Base-by-base conservation (phyloP, 30 jellyfish, hydroid and myxozoan species). In the Clytia hemisphaerica region DNA sequence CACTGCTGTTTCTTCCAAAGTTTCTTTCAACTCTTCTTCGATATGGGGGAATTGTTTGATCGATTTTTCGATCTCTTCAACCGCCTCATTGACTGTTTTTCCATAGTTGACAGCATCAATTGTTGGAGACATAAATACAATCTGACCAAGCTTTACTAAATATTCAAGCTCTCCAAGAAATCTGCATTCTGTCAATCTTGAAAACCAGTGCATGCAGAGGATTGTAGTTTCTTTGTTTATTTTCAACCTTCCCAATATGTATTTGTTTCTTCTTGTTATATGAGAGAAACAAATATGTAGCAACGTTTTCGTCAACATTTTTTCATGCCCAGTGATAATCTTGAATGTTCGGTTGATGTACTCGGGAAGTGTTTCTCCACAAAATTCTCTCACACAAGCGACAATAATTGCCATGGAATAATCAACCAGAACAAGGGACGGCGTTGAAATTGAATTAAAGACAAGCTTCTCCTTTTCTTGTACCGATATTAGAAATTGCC, bases 151-250 rank as follows among this genome's bases (percentile, higher is more conserved):
- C n/a, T n/a, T n/a, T n/a, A n/a, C n/a, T n/a, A n/a, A n/a, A n/a
- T n/a, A n/a, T n/a, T n/a, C n/a, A n/a, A n/a, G n/a, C n/a, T n/a
- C n/a, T n/a, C n/a, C n/a, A n/a, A n/a, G n/a, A n/a, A n/a, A n/a
- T n/a, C n/a, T n/a, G n/a, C n/a, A n/a, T n/a, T n/a, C n/a, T n/a
- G n/a, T n/a, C n/a, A n/a, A n/a, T n/a, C n/a, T n/a, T n/a, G n/a
- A n/a, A n/a, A n/a, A n/a, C n/a, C 80, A 68, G 48, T 10, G 80
- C 80, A 22, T 27, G 18, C 22, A 46, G 80, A 15, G 27, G 55
- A 36, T 44, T 46, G 25, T 14, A 4, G 6, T 3, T 27, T 4
- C 24, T 4, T 30, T 53, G 57, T 22, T 18, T 58, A 5, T 31
- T 38, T 12, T 37, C 44, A 38, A 16, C 25, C n/a, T 9, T 35